A percentile compares a stretch with the other conserved stretches of the same genome.
phyloP scores from a whole-genome alignment of 2,797 vertebrate genomes.

The Selene dorsalis region DNA sequence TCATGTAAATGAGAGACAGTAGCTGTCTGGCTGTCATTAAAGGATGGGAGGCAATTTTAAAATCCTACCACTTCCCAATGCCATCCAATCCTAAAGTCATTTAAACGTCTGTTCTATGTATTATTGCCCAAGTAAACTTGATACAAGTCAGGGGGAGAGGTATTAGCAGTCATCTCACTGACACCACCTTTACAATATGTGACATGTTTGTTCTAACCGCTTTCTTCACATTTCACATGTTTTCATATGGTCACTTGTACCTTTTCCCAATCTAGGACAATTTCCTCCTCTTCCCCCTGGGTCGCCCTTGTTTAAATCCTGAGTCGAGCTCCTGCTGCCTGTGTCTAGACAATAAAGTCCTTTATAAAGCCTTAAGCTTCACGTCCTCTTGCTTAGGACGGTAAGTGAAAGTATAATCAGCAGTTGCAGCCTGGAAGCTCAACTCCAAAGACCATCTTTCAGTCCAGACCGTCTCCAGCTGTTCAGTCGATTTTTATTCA shows the following conservation, averaged over 20 bases:
- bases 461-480: constrained; percentile 52
- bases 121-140: constrained; percentile 32
- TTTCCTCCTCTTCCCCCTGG: constrained; percentile 69
- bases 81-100: constrained; percentile 15
- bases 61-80: constrained; percentile 24
- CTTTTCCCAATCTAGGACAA: constrained; percentile 59
- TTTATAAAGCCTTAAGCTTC: constrained; percentile 68
- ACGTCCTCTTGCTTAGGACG: constrained; percentile 60
- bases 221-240: constrained; percentile 60
- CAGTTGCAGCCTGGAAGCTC: constrained; percentile 44
- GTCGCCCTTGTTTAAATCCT: constrained; percentile 55
- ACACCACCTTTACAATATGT: constrained; percentile 27
- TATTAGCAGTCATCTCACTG: constrained; percentile 10
- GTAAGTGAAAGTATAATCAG: constrained; percentile 70
- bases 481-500: constrained; percentile 29
- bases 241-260: constrained; percentile 59
- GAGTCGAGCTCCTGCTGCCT: constrained; percentile 52
- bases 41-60: constrained; percentile 14
- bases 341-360: constrained; percentile 77
- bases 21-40: constrained; percentile 22
- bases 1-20: constrained; percentile 37
- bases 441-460: constrained; percentile 32
- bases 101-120: constrained; percentile 10
- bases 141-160: constrained; percentile 21
- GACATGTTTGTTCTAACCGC: constrained; percentile 55